Conservation (phyloP, 2,113 vertebrate genomes). For the Pangasianodon hypophthalmus region DNA sequence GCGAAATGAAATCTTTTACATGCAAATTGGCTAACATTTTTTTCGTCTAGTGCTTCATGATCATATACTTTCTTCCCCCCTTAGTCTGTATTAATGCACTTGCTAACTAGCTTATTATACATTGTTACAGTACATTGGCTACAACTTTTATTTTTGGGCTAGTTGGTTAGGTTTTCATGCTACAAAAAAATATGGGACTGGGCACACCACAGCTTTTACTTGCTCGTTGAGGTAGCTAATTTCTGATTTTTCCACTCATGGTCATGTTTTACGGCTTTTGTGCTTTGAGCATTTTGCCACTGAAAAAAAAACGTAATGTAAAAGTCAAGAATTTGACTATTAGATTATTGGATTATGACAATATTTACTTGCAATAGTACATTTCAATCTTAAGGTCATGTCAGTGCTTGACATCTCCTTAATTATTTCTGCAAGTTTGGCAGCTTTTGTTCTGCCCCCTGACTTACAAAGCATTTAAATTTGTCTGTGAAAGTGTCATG, state of each 20-base stretch:
- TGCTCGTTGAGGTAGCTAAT: neutral
- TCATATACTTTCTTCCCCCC: too few relatives aligned
- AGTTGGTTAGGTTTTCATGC: neutral
- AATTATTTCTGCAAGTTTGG: neutral
- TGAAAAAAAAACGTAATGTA: neutral
- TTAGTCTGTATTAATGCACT: too few relatives aligned
- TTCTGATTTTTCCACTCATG: neutral
- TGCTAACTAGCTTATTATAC: neutral
- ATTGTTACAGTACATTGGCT: neutral
- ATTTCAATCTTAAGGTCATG: neutral
- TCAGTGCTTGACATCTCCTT: neutral
- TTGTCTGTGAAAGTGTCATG: neutral
- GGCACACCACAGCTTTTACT: neutral
- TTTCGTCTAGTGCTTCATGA: too few relatives aligned
- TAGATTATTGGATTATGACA: neutral
- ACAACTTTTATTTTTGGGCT: neutral
- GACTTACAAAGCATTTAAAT: constrained; percentile 3
- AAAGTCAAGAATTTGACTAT: neutral
- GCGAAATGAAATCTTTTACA: neutral
- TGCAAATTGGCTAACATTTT: too few relatives aligned
- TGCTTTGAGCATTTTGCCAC: neutral
- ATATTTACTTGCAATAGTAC: neutral
- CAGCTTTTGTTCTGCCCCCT: neutral
- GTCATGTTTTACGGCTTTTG: neutral
- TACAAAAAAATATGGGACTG: neutral